Evolutionary conservation across 2,113 vertebrate genomes (phyloP).

Genomic region (Pontoporia blainvillei): DNA sequence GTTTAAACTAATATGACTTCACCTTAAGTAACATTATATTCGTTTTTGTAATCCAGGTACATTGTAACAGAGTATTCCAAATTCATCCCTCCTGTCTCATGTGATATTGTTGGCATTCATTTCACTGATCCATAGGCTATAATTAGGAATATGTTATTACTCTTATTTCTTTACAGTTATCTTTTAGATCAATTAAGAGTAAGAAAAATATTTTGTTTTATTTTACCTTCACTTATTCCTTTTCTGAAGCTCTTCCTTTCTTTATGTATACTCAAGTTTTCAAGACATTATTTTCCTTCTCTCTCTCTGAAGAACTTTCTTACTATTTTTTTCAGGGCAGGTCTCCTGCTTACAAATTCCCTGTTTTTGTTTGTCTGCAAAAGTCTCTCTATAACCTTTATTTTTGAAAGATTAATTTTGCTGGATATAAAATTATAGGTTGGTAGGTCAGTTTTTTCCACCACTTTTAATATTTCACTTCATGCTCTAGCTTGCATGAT

Average conservation of each 20-base stretch:
- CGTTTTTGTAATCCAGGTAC: background rate
- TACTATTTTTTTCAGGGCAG: too few relatives aligned
- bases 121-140: background rate
- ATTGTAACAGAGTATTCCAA: background rate
- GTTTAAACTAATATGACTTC: background rate
- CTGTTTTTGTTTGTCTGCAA: background rate
- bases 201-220: background rate
- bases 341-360: background rate
- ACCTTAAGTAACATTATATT: background rate
- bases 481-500: background rate
- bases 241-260: background rate
- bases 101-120: background rate
- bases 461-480: background rate
- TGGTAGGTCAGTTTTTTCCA: background rate
- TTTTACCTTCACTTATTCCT: background rate
- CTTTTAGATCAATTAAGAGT: background rate
- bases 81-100: background rate
- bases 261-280: background rate
- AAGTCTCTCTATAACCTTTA: background rate
- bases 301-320: background rate
- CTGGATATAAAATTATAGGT: background rate
- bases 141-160: background rate
- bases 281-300: background rate
- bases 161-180: background rate
- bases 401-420: background rate